Conservation (phyloP, 2,888 invertebrate species). For the Pristionchus maxplancki region DNA sequence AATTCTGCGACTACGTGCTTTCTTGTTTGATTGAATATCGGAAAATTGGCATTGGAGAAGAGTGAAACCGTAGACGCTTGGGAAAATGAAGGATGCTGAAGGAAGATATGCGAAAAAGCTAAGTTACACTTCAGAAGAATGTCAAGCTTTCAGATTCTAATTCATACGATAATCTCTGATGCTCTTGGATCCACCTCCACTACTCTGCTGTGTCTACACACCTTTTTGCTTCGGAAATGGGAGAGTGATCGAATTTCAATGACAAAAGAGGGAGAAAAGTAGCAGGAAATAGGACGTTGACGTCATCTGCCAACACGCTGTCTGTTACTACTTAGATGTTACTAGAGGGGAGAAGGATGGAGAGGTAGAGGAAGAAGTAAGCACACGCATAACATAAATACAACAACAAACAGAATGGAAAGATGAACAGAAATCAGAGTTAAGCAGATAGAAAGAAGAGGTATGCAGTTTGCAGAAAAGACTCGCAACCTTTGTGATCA, state of each 20-base stretch:
- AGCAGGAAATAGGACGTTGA: neutral
- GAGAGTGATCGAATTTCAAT: neutral
- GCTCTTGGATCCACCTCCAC: neutral
- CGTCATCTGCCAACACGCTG: conserved; percentile 7
- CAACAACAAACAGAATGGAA: conserved; percentile 1
- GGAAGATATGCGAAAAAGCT: neutral
- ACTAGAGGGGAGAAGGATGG: neutral
- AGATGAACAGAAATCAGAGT: neutral
- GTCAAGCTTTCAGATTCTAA: neutral
- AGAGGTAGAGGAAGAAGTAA: neutral
- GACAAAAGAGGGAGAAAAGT: neutral
- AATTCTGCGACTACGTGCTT: neutral
- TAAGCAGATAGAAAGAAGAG: neutral
- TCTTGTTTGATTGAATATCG: neutral
- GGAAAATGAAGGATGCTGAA: neutral
- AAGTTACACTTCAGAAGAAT: neutral
- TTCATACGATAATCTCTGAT: neutral
- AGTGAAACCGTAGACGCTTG: neutral
- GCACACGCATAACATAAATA: neutral
- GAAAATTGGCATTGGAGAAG: neutral
- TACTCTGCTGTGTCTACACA: neutral
- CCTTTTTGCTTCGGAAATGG: neutral
- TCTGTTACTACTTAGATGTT: neutral
- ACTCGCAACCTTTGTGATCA: neutral
- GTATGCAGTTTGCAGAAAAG: conserved; percentile 33